These are phyloP conservation scores for Noctua pronuba DNA, from an alignment of 2,888 invertebrate species.

Conservation along the genomic window DNA sequence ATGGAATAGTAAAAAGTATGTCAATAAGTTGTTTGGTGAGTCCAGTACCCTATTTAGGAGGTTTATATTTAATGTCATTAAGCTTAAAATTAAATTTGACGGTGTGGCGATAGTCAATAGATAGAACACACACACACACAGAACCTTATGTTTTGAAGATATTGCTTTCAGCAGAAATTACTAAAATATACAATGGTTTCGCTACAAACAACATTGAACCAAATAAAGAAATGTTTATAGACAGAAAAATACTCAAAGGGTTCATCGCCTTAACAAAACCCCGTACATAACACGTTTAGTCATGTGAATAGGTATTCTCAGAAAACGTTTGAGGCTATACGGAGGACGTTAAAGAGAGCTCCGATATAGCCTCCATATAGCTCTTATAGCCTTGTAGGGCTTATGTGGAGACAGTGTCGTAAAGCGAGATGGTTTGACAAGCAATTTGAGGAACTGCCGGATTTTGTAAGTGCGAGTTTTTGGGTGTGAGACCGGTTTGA, in stretches of 20 bases:
- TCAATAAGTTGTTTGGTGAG: background rate
- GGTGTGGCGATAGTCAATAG: background rate
- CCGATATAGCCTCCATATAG: conserved; percentile 42
- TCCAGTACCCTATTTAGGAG: background rate
- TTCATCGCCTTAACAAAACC: conserved; percentile 17
- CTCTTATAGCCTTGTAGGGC: conserved; percentile 55
- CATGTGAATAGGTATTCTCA: conserved; percentile 54
- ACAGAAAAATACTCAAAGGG: background rate
- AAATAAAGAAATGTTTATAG: background rate
- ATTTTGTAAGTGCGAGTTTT: conserved; percentile 49
- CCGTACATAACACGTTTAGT: conserved; percentile 42
- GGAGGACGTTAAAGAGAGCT: conserved; percentile 43
- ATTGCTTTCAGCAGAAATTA: background rate
- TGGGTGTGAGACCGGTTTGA: conserved; percentile 7
- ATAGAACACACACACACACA: background rate
- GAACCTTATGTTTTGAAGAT: background rate
- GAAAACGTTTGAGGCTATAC: conserved; percentile 39
- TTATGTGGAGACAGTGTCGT: conserved; percentile 62
- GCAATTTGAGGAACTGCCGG: conserved; percentile 63
- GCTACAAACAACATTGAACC: background rate
- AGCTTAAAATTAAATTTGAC: background rate
- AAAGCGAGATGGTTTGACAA: conserved; percentile 68
- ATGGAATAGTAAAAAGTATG: too few species aligned
- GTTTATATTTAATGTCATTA: background rate
- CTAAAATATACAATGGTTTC: background rate